Base-by-base conservation (phyloP, 2,797 vertebrate species). In the Sebastes aleutianus region DNA sequence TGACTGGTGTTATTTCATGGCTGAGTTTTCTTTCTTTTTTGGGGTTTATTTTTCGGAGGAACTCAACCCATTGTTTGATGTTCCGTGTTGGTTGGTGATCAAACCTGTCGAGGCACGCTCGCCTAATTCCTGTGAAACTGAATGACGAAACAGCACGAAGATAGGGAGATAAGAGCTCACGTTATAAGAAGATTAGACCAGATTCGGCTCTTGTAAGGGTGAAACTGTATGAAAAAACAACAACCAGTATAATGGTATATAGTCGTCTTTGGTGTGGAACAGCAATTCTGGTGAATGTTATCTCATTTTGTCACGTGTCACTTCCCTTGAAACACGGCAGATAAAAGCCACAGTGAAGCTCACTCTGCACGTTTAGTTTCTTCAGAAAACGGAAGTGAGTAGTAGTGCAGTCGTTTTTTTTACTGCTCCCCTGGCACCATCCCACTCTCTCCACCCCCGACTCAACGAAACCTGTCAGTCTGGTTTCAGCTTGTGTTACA, bases 391-490 rank as follows among this genome's bases (percentile, higher is more conserved):
- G 53, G 84, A 91, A 89, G 36, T 76, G 3, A 54, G 20, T 34
- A 3, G n/a, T 36, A 3, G 1, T 62, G 50, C 12, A 5, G n/a
- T 26, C 8, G 50, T 13, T 11, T 5, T 34, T 36, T 80, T 88
- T 29, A 62, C 61, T 58, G 59, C 77, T 78, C 8, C 18, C 12
- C 27, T 67, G n/a, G 72, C 54, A 57, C 78, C 31, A 18, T 77
- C 78, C 81, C 76, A 53, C 85, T 79, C 84, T 80, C 87, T 87
- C 92, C 89, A 73, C 91, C 93, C 90, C 88, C 88, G 32, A 85
- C 88, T 88, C 91, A 80, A 68, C 24, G 5, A 87, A 96, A 95
- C 95, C 88, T 63, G 95, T 90, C 73, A 1, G 71, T 81, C 95
- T 85, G 88, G 95, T 96, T 96, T 89, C 80, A 66, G 72, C 56